phyloP scores from a whole-genome alignment of 2,797 vertebrate species.

The Catostomus latipinnis region DNA sequence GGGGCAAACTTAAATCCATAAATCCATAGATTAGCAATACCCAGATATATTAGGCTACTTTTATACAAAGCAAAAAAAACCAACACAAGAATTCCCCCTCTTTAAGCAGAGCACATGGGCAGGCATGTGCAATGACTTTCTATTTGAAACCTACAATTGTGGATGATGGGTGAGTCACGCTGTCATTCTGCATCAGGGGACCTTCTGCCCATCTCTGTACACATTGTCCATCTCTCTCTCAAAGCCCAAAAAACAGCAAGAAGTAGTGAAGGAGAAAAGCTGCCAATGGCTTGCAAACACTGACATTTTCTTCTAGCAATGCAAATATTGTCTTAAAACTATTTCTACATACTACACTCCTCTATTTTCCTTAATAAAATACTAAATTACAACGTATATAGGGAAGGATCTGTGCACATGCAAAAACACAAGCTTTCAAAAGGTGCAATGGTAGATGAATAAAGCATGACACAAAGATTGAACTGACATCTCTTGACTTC shows the following conservation, averaged over 20 bases:
- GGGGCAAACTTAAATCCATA: conserved; percentile 1
- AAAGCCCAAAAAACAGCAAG: conserved; percentile 2
- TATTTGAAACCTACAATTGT: conserved; percentile 55
- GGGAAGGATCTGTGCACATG: too few relatives aligned
- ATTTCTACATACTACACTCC: too few relatives aligned
- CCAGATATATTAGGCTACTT: conserved; percentile 16
- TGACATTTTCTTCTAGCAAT: too few relatives aligned
- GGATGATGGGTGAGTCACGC: conserved; percentile 58
- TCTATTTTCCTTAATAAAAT: too few relatives aligned
- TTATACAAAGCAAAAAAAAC: conserved; percentile 2
- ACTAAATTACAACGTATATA: too few relatives aligned
- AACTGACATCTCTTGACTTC: conserved; percentile 10
- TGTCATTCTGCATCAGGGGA: conserved; percentile 46
- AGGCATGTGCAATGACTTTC: conserved; percentile 30
- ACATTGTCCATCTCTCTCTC: conserved; percentile 39
- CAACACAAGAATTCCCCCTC: background rate
- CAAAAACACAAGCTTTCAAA: too few relatives aligned
- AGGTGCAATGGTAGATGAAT: too few relatives aligned
- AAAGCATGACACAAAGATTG: background rate
- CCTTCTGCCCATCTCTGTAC: conserved; percentile 10
- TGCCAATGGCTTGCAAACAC: background rate
- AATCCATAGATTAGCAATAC: conserved; percentile 38
- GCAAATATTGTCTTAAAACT: too few relatives aligned
- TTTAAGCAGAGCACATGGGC: background rate
- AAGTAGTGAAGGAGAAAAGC: conserved; percentile 1